A percentile compares a stretch with the other conserved stretches of the same genome.
These are phyloP conservation scores for Brachycybe producta DNA, from an alignment of 2,888 invertebrate species.

Conservation along the genomic window DNA sequence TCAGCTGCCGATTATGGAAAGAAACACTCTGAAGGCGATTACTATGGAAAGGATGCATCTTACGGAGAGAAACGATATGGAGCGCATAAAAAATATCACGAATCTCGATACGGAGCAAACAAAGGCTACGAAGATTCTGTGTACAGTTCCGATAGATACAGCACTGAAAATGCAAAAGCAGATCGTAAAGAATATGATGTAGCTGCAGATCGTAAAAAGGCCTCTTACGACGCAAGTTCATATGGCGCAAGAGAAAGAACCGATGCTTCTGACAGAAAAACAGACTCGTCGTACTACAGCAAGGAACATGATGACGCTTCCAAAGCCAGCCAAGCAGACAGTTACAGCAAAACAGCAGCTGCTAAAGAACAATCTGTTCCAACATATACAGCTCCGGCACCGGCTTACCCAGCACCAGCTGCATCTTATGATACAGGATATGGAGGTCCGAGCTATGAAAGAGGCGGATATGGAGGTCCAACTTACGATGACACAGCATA, in stretches of 20 bases:
- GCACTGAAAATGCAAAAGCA: neutral
- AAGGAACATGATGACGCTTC: neutral
- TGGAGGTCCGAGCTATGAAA: too few species aligned
- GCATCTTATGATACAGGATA: neutral
- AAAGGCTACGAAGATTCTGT: neutral
- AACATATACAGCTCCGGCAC: too few species aligned
- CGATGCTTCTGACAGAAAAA: neutral
- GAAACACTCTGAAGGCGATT: neutral
- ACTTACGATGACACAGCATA: neutral
- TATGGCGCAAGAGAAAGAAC: neutral
- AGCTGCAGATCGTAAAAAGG: too few species aligned
- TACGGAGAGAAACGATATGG: slow-evolving; percentile 2
- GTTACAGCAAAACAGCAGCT: neutral
- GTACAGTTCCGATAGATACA: slow-evolving; percentile 5
- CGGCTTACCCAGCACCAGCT: neutral
- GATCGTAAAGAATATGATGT: neutral
- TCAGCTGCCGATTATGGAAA: neutral
- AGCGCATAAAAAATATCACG: neutral
- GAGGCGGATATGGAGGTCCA: neutral
- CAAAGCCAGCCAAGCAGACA: too few species aligned
- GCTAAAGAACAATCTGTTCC: too few species aligned
- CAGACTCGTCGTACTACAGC: neutral
- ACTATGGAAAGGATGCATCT: neutral
- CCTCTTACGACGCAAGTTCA: too few species aligned
- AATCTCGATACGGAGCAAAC: neutral